Percentiles rank a stretch among this genome's conserved stretches.
These are phyloP conservation scores for Pachyuromys duprasi DNA, from an alignment of 2,797 vertebrate genomes.

Conservation along the genomic window DNA sequence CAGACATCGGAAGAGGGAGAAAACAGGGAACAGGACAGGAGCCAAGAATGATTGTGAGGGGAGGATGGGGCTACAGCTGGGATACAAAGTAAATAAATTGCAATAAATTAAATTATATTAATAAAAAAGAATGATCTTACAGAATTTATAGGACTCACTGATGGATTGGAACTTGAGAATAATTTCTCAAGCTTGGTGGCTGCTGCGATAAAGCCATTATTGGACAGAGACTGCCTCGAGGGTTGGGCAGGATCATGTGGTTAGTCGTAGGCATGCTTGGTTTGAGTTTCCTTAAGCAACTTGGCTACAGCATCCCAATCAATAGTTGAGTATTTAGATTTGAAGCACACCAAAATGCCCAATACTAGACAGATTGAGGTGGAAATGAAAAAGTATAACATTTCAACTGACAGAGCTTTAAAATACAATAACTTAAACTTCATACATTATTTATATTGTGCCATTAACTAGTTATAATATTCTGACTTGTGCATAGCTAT, in stretches of 20 bases:
- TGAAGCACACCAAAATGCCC: conserved; percentile 37
- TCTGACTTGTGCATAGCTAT: neutral
- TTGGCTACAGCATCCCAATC: conserved; percentile 1
- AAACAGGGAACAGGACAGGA: no score
- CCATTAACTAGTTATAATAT: conserved; percentile 13
- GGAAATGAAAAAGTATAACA: neutral
- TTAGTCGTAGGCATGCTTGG: neutral
- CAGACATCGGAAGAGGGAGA: no score
- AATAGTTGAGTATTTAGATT: conserved; percentile 27
- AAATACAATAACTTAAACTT: neutral
- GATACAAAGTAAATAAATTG: no score
- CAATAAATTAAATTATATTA: no score
- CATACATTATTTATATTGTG: neutral
- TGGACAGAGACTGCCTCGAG: neutral
- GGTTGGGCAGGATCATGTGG: neutral
- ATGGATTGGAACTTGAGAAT: conserved; percentile 21
- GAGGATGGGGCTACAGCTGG: no score
- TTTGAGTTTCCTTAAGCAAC: conserved; percentile 31
- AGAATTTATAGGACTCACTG: neutral
- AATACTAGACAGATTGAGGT: neutral
- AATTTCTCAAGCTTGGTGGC: conserved; percentile 48
- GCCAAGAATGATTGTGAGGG: no score
- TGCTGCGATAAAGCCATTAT: neutral
- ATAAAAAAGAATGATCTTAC: neutral
- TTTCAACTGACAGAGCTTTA: conserved; percentile 20